A percentile compares a stretch with the other conserved stretches of the same genome.
These are phyloP conservation scores for Lasioglossum lativentre DNA, from an alignment of 2,888 invertebrate genomes.

Conservation along the genomic window DNA sequence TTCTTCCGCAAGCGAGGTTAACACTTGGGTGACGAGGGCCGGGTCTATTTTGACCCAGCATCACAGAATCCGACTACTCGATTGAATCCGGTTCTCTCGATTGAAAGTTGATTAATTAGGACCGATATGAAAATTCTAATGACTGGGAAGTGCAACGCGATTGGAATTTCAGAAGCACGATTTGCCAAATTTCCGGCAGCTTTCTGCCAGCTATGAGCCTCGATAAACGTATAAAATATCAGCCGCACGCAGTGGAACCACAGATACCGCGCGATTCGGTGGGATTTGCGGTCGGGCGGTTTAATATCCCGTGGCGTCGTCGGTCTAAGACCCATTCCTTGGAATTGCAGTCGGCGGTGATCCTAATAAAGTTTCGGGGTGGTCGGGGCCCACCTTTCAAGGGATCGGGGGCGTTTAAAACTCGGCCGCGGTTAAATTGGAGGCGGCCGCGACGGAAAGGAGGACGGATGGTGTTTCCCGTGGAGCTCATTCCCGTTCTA, in stretches of 20 bases:
- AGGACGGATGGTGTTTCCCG: conserved; percentile 31
- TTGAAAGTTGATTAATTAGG: too few relatives aligned
- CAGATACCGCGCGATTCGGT: conserved; percentile 3
- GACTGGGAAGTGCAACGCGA: neutral
- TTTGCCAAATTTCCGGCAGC: neutral
- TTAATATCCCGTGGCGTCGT: conserved; percentile 32
- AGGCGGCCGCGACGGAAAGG: conserved; percentile 24
- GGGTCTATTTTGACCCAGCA: neutral
- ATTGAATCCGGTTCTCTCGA: too few relatives aligned
- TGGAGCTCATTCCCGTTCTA: conserved; percentile 31
- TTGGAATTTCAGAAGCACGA: neutral
- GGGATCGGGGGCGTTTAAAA: conserved; percentile 38
- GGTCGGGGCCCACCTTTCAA: conserved; percentile 13
- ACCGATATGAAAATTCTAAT: neutral
- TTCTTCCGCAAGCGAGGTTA: neutral
- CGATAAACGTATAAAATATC: neutral
- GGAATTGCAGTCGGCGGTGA: conserved; percentile 27
- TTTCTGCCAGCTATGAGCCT: neutral
- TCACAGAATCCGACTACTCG: neutral
- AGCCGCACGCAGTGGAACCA: neutral
- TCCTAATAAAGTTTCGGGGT: conserved; percentile 35
- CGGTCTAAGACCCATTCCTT: conserved; percentile 26
- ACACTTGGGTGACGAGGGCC: neutral
- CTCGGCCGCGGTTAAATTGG: conserved; percentile 22
- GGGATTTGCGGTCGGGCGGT: conserved; percentile 29